Conservation (phyloP, 2,888 invertebrate species). For the Doris montereyensis region DNA sequence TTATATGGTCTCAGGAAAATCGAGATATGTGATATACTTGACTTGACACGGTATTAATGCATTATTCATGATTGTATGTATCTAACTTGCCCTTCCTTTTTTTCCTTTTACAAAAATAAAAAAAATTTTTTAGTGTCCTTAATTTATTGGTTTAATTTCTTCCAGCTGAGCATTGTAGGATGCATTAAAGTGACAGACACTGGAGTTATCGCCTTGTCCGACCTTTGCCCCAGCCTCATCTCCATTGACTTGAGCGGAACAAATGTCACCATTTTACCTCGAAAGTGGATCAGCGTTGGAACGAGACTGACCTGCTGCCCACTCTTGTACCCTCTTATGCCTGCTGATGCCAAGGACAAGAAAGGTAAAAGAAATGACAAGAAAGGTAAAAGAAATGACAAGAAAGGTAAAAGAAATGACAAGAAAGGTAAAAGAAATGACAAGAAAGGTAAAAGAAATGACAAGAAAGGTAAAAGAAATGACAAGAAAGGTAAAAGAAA, state of each 20-base stretch:
- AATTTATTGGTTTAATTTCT: not conserved
- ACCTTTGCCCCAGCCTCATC: slow-evolving; percentile 16
- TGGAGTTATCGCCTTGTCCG: slow-evolving; percentile 22
- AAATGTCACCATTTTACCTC: slow-evolving; percentile 17
- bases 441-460: too few species aligned
- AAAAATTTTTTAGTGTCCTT: not conserved
- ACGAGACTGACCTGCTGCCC: slow-evolving; percentile 23
- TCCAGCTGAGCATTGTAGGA: slow-evolving; percentile 26
- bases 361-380: slow-evolving; percentile 12
- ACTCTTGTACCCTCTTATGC: slow-evolving; percentile 11
- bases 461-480: too few species aligned
- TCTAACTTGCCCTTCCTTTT: too few species aligned
- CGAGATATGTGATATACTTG: too few species aligned
- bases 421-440: too few species aligned
- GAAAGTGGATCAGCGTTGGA: not conserved
- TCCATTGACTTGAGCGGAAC: slow-evolving; percentile 33
- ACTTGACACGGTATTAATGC: too few species aligned
- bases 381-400: too few species aligned
- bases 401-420: too few species aligned
- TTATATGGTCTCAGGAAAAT: too few species aligned
- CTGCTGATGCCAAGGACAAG: not conserved
- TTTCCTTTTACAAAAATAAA: too few species aligned
- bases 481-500: too few species aligned
- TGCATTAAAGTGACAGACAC: slow-evolving; percentile 25
- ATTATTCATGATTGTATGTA: too few species aligned